Evolutionary conservation across 2,797 vertebrate species (phyloP).

Genomic region (Clarias fuscus): DNA sequence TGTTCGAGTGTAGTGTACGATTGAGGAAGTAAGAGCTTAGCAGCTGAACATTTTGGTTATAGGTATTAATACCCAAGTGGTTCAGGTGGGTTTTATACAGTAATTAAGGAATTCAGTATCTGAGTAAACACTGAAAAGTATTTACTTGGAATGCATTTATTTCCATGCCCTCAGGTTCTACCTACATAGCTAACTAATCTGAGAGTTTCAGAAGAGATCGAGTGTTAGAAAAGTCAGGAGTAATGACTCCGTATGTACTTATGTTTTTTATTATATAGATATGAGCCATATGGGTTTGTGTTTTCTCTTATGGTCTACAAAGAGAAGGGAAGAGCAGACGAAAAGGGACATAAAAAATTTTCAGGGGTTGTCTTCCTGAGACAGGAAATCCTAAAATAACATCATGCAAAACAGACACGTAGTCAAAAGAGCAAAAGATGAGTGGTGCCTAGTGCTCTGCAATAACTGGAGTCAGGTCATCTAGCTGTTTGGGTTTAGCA

Average conservation of each 20-base stretch:
- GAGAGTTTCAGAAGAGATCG: background rate
- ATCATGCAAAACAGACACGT: slow-evolving; percentile 40
- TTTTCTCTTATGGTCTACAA: slow-evolving; percentile 12
- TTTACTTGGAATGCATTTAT: background rate
- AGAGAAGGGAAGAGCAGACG: slow-evolving; percentile 35
- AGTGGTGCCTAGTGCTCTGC: slow-evolving; percentile 11
- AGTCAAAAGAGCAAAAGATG: slow-evolving; percentile 41
- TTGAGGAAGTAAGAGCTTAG: background rate
- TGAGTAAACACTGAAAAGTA: background rate
- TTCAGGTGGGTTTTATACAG: background rate
- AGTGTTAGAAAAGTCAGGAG: background rate
- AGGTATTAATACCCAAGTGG: background rate
- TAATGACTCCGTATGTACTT: background rate
- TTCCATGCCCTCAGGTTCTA: background rate
- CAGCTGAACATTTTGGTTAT: background rate
- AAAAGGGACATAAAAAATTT: slow-evolving; percentile 23
- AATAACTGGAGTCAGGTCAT: slow-evolving; percentile 26
- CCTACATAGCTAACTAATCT: background rate
- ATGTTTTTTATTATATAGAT: background rate
- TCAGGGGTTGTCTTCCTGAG: slow-evolving; percentile 53
- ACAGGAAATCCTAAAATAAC: slow-evolving; percentile 58
- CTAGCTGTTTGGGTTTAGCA: slow-evolving; percentile 17
- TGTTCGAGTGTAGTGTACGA: background rate
- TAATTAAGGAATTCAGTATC: background rate
- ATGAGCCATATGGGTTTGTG: background rate